phyloP scores from a whole-genome alignment of 2,797 vertebrate genomes.

The Helarctos malayanus region DNA sequence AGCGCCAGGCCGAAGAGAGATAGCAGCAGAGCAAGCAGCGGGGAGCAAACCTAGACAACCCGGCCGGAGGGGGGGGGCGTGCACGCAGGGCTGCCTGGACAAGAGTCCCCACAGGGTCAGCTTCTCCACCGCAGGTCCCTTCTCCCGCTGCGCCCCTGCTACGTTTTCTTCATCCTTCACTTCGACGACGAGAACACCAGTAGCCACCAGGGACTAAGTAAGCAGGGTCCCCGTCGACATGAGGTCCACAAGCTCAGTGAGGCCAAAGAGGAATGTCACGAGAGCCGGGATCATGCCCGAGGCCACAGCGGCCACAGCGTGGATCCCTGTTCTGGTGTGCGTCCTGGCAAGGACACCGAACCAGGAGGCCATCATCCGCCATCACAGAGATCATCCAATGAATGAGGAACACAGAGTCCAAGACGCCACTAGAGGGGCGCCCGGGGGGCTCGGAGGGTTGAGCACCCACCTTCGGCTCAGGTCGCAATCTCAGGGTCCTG shows the following conservation, averaged over 20 bases:
- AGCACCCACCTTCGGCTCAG: no score
- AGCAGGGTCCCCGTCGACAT: background rate
- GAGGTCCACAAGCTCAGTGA: background rate
- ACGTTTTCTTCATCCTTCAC: background rate
- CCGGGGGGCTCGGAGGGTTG: no score
- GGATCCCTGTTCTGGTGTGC: background rate
- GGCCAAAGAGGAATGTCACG: background rate
- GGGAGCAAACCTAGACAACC: background rate
- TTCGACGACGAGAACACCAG: background rate
- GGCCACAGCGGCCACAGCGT: background rate
- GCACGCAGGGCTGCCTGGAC: background rate
- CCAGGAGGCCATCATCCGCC: background rate
- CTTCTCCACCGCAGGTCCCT: background rate
- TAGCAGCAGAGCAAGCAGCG: background rate
- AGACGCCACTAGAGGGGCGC: constrained; percentile 68
- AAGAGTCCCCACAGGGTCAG: background rate
- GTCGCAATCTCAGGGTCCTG: no score
- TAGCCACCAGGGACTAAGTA: background rate
- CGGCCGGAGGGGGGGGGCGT: background rate
- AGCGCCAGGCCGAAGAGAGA: background rate
- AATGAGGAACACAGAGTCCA: background rate
- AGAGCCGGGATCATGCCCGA: background rate
- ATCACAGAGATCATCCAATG: background rate
- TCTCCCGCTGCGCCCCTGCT: background rate
- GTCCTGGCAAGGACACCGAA: background rate